Evolutionary conservation across 2,888 invertebrate genomes (phyloP).

Genomic region (Eupeodes latifasciatus): DNA sequence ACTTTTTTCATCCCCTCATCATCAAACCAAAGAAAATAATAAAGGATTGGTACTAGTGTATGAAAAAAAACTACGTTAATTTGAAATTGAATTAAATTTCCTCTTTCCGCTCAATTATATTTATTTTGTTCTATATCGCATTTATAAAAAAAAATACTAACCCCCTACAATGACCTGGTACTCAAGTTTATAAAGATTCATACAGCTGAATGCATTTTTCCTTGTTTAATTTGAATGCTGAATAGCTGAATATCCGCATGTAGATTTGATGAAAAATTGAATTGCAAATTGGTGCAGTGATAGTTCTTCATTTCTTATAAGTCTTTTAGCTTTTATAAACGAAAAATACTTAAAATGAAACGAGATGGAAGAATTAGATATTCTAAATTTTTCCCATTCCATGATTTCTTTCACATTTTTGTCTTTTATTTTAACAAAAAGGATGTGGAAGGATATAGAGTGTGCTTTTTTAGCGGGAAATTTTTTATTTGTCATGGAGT

Average conservation of each 20-base stretch:
- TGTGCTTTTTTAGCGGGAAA: not conserved
- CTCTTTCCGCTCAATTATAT: conserved; percentile 5
- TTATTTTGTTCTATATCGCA: conserved; percentile 31
- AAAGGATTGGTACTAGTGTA: not conserved
- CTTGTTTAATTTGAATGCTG: conserved; percentile 29
- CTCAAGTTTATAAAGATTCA: not conserved
- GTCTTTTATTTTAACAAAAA: conserved; percentile 7
- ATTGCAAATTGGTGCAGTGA: conserved; percentile 41
- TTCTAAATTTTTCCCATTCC: not conserved
- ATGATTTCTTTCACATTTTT: not conserved
- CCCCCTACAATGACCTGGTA: conserved; percentile 19
- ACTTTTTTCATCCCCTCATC: not conserved
- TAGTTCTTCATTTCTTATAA: not conserved
- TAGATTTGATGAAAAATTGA: conserved; percentile 45
- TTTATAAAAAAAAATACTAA: conserved; percentile 35
- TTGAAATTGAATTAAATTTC: conserved; percentile 52
- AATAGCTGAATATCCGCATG: conserved; percentile 15
- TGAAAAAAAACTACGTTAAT: not conserved
- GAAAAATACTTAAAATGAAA: conserved; percentile 9
- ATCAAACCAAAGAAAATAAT: not conserved
- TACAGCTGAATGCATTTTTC: conserved; percentile 30
- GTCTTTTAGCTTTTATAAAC: not conserved
- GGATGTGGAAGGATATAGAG: conserved; percentile 10
- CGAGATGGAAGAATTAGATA: conserved; percentile 32
- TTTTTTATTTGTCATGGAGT: not conserved